Evolutionary conservation across 2,797 vertebrate species (phyloP).

Genomic region (Fratercula arctica): DNA sequence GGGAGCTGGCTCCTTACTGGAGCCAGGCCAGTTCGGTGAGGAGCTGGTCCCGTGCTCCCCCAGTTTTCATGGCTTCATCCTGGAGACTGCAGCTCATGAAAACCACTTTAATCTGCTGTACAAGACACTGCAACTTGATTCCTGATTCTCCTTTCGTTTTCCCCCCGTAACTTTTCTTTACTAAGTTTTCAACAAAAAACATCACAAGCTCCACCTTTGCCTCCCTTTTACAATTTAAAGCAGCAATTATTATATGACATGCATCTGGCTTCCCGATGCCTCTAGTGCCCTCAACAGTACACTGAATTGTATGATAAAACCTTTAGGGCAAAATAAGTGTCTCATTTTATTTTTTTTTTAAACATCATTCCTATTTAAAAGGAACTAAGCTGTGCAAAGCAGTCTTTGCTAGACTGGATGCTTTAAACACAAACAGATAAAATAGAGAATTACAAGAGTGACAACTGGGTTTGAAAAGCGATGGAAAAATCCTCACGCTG

Average conservation of each 20-base stretch:
- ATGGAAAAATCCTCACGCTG: background rate
- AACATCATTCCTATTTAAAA: slow-evolving; percentile 44
- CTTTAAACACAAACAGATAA: background rate
- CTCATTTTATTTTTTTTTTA: background rate
- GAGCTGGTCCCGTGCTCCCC: background rate
- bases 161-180: background rate
- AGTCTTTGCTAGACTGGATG: background rate
- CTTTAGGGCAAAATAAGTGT: slow-evolving; percentile 59
- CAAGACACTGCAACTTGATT: slow-evolving; percentile 25
- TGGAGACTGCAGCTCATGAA: background rate
- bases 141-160: slow-evolving; percentile 15
- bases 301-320: slow-evolving; percentile 47
- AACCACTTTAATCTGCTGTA: slow-evolving; percentile 20
- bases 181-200: slow-evolving; percentile 48
- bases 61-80: background rate
- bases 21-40: accelerated
- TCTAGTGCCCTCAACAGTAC: slow-evolving; percentile 35
- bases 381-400: background rate
- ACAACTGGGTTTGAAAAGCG: background rate
- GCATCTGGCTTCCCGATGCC: slow-evolving; percentile 53
- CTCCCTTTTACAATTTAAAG: slow-evolving; percentile 61
- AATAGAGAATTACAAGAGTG: background rate
- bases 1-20: background rate
- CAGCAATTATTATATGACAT: slow-evolving; percentile 71
- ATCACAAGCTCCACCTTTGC: slow-evolving; percentile 65